These are phyloP conservation scores for Myzus persicae DNA, from an alignment of 1,140 invertebrate species.

Conservation along the genomic window DNA sequence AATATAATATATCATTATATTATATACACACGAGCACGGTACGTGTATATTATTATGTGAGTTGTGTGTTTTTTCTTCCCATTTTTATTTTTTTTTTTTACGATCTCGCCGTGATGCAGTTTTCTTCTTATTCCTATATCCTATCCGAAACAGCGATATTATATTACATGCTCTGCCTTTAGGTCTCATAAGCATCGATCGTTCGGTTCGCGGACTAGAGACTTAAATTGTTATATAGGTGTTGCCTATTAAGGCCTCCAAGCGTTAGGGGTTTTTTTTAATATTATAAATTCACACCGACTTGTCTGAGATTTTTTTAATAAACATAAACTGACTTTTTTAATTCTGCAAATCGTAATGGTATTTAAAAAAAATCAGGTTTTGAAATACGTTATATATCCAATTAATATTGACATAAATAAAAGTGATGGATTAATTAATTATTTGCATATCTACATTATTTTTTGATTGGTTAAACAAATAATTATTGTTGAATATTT, in stretches of 20 bases:
- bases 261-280: background rate
- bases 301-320: too few relatives aligned
- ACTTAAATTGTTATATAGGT: background rate
- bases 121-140: constrained; percentile 4
- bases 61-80: background rate
- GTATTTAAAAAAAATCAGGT: background rate
- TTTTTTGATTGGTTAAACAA: background rate
- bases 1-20: background rate
- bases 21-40: background rate
- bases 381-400: background rate
- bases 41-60: background rate
- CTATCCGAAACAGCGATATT: constrained; percentile 25
- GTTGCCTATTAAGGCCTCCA: background rate
- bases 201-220: background rate
- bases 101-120: constrained; percentile 45
- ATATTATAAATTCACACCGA: background rate
- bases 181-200: background rate
- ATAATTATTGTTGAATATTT: background rate
- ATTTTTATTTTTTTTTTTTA: constrained; percentile 25
- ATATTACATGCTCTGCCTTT: background rate
- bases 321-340: too few relatives aligned
- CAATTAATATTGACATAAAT: background rate
- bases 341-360: background rate
- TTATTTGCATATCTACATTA: background rate
- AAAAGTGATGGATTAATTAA: background rate